Conservation (phyloP, 2,888 invertebrate genomes). For the Drosophila rellima region DNA sequence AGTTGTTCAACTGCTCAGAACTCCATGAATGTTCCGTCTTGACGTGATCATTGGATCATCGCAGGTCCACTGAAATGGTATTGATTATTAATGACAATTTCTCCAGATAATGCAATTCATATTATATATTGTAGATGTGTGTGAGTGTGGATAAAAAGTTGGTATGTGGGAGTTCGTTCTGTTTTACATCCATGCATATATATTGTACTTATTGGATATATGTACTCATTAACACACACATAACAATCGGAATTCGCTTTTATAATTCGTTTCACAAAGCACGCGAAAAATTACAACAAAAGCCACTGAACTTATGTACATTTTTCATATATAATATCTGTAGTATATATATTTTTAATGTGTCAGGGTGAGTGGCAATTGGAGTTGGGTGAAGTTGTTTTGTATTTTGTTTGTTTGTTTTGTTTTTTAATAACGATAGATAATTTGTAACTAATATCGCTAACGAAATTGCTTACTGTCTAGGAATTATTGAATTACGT, state of each 20-base stretch:
- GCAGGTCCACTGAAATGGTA: slow-evolving; percentile 61
- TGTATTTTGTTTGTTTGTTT: slow-evolving; percentile 2
- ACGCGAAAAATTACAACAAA: slow-evolving; percentile 31
- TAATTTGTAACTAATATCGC: slow-evolving; percentile 58
- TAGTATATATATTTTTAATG: slow-evolving; percentile 24
- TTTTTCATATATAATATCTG: slow-evolving; percentile 35
- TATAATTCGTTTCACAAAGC: slow-evolving; percentile 35
- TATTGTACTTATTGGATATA: slow-evolving; percentile 36
- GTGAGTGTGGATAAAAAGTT: slow-evolving; percentile 17
- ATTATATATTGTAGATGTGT: slow-evolving; percentile 37
- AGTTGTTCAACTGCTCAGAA: slow-evolving; percentile 49
- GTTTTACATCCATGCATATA: slow-evolving; percentile 25
- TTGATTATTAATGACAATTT: slow-evolving; percentile 50
- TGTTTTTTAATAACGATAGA: slow-evolving; percentile 46
- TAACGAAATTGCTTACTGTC: slow-evolving; percentile 62
- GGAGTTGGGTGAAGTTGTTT: slow-evolving; percentile 33
- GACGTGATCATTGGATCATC: slow-evolving; percentile 40
- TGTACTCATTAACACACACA: slow-evolving; percentile 38
- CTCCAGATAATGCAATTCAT: slow-evolving; percentile 4
- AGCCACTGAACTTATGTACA: slow-evolving; percentile 60
- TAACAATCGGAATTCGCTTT: slow-evolving; percentile 49
- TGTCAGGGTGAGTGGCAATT: slow-evolving; percentile 40
- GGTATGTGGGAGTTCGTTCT: slow-evolving; percentile 37
- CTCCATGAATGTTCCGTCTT: slow-evolving; percentile 19
- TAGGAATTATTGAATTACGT: slow-evolving; percentile 72